A percentile compares a stretch with the other conserved stretches of the same genome.
These are phyloP conservation scores for Ormyrus nitidulus DNA, from an alignment of 2,888 invertebrate genomes.

Conservation along the genomic window DNA sequence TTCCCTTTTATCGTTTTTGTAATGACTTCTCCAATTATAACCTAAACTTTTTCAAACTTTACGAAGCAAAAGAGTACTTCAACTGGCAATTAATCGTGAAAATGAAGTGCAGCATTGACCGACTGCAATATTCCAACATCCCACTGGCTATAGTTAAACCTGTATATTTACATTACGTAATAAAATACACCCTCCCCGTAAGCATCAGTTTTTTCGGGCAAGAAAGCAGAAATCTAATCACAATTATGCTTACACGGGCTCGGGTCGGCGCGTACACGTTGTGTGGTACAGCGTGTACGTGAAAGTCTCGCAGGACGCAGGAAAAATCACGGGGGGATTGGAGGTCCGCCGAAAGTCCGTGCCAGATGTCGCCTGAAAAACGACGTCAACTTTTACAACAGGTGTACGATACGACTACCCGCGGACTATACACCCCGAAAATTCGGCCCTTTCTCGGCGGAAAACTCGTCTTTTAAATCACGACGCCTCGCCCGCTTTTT, in stretches of 20 bases:
- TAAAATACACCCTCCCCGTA: too few species aligned
- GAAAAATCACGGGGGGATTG: background rate
- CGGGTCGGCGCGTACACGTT: background rate
- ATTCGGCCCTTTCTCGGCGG: conserved; percentile 17
- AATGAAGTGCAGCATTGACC: too few species aligned
- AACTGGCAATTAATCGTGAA: too few species aligned
- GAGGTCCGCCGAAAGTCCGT: conserved; percentile 39
- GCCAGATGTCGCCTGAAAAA: conserved; percentile 58
- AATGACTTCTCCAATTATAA: too few species aligned
- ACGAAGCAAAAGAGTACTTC: too few species aligned
- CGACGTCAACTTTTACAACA: conserved; percentile 58
- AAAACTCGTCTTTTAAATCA: conserved; percentile 56
- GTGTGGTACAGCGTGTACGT: background rate
- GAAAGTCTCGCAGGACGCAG: background rate
- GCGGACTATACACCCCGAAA: conserved; percentile 25
- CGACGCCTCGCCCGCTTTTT: conserved; percentile 38
- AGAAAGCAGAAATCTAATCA: conserved; percentile 1
- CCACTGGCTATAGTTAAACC: too few species aligned
- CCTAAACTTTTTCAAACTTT: too few species aligned
- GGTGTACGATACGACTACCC: conserved; percentile 55
- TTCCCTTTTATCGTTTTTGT: too few species aligned
- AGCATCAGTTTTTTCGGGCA: too few species aligned
- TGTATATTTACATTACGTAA: too few species aligned
- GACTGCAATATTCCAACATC: too few species aligned
- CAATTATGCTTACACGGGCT: background rate